phyloP scores from a whole-genome alignment of 1,140 invertebrate genomes.

The Lordiphosa collinella region DNA sequence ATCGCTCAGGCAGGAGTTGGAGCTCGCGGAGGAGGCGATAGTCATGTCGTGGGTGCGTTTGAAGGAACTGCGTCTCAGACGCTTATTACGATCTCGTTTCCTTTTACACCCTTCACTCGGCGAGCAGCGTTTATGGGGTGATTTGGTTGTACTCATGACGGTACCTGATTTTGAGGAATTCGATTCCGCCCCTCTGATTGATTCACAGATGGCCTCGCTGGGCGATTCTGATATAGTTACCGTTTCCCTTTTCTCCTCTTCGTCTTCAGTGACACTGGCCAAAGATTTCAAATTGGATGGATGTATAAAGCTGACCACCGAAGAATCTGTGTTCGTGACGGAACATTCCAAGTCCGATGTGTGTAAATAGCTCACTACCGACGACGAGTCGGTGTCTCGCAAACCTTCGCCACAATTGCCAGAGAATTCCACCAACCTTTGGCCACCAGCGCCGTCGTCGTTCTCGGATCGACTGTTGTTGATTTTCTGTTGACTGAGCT shows the following conservation, averaged over 20 bases:
- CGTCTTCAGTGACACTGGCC: neutral
- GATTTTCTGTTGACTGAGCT: neutral
- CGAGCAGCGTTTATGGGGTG: neutral
- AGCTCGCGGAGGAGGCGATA: neutral
- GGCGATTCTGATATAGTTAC: neutral
- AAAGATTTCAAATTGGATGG: no score
- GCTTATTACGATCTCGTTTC: neutral
- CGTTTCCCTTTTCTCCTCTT: neutral
- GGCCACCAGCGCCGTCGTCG: neutral
- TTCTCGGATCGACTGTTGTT: neutral
- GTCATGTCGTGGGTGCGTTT: neutral
- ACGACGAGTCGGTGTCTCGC: neutral
- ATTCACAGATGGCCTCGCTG: neutral
- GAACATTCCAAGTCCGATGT: neutral
- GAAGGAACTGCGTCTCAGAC: neutral
- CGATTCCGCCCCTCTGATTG: no score
- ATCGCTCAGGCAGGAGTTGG: neutral
- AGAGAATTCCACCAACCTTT: neutral
- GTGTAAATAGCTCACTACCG: neutral
- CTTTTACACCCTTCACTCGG: neutral
- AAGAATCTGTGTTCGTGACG: neutral
- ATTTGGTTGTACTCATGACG: neutral
- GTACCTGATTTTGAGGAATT: neutral
- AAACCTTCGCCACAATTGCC: constrained; percentile 2
- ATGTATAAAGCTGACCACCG: neutral